Percentiles rank a stretch among this genome's conserved stretches.
Evolutionary conservation across 1,140 invertebrate species (phyloP).

Genomic region (Achroia grisella): DNA sequence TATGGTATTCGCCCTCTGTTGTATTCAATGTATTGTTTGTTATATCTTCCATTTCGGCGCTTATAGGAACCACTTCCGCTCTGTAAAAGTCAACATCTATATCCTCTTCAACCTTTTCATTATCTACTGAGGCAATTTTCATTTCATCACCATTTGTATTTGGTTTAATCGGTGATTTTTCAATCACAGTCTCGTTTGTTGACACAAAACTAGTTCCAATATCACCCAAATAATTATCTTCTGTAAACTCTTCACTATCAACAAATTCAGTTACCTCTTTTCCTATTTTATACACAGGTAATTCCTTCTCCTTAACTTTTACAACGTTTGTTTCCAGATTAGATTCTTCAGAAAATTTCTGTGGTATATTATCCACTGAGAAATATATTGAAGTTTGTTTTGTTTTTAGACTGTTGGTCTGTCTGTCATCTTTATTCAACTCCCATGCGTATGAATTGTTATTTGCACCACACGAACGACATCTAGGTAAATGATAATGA

Average conservation of each 20-base stretch:
- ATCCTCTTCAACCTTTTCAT: background rate
- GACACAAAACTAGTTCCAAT: constrained; percentile 40
- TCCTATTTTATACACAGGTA: constrained; percentile 36
- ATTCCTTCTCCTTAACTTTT: constrained; percentile 30
- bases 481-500: constrained; percentile 61
- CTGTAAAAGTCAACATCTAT: constrained; percentile 12
- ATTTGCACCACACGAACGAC: constrained; percentile 34
- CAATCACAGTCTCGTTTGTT: constrained; percentile 38
- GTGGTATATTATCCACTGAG: constrained; percentile 40
- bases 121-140: constrained; percentile 4
- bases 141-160: background rate
- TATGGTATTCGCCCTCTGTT: constrained; percentile 57
- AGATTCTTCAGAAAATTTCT: constrained; percentile 27
- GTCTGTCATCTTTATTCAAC: constrained; percentile 11
- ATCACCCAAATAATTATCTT: constrained; percentile 57
- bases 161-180: constrained; percentile 10
- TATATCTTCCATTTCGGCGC: constrained; percentile 12
- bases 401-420: background rate
- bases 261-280: constrained; percentile 41
- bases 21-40: constrained; percentile 26
- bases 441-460: constrained; percentile 33
- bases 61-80: constrained; percentile 14
- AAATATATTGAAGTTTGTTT: constrained; percentile 21
- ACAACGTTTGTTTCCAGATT: constrained; percentile 19
- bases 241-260: constrained; percentile 60